Conservation (phyloP, 2,113 vertebrate species). For the Cebidichthys violaceus region DNA sequence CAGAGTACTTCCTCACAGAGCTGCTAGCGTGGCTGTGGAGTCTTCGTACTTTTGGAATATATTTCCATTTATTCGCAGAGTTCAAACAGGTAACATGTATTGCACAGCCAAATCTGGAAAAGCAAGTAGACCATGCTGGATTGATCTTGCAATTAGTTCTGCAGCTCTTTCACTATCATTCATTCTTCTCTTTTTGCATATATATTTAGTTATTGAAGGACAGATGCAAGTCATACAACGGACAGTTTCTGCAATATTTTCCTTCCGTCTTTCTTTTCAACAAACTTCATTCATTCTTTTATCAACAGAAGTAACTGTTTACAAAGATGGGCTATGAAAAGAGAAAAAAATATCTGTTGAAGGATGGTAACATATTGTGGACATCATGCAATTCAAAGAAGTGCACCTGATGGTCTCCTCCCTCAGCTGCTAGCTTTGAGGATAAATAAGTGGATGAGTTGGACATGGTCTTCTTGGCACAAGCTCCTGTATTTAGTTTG, state of each 20-base stretch:
- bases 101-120: background rate
- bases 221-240: background rate
- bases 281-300: background rate
- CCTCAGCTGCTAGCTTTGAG: background rate
- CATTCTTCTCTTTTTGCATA: background rate
- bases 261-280: background rate
- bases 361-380: background rate
- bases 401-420: background rate
- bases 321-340: background rate
- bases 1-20: background rate
- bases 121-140: background rate
- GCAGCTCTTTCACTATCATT: background rate
- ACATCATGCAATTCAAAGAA: constrained; percentile 10
- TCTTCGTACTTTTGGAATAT: background rate
- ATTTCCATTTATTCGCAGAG: background rate
- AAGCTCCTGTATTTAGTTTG: constrained; percentile 13
- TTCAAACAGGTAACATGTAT: background rate
- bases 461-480: background rate
- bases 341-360: background rate
- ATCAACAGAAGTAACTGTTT: background rate
- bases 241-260: background rate
- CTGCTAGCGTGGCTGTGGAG: background rate
- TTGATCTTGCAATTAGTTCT: constrained; percentile 6
- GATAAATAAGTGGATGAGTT: constrained; percentile 10
- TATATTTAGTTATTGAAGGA: background rate